These are phyloP conservation scores for Athalia cordata DNA, from an alignment of 2,888 invertebrate genomes.

Conservation along the genomic window DNA sequence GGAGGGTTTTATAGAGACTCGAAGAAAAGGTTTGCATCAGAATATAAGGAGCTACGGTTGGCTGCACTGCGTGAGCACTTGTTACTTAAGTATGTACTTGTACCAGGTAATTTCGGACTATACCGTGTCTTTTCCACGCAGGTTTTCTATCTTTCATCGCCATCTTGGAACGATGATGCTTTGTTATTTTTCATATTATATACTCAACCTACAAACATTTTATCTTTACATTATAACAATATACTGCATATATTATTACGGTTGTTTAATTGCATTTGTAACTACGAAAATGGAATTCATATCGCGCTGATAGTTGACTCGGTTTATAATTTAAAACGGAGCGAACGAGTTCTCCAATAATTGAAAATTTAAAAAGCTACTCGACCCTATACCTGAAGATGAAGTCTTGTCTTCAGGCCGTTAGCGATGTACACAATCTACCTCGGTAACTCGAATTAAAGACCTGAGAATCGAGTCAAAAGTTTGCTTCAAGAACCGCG, in stretches of 20 bases:
- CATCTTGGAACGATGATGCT: constrained; percentile 40
- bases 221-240: background rate
- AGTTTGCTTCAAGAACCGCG: constrained; percentile 1
- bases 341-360: too few relatives aligned
- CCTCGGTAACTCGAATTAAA: constrained; percentile 6
- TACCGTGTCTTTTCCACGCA: constrained; percentile 34
- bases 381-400: background rate
- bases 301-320: too few relatives aligned
- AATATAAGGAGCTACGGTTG: constrained; percentile 67
- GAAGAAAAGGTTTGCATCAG: constrained; percentile 42
- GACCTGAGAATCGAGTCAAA: background rate
- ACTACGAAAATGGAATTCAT: background rate
- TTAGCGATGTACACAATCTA: background rate
- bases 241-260: constrained; percentile 45
- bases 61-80: constrained; percentile 65
- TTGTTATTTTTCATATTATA: constrained; percentile 5
- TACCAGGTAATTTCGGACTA: constrained; percentile 62
- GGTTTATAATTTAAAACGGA: too few relatives aligned
- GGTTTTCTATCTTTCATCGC: constrained; percentile 35
- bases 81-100: constrained; percentile 66
- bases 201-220: constrained; percentile 4
- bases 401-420: constrained; percentile 32
- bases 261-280: constrained; percentile 59
- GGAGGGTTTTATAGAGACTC: constrained; percentile 1
- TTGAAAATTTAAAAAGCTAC: too few relatives aligned